These are phyloP conservation scores for Dolichopus griseipennis DNA, from an alignment of 2,888 invertebrate genomes.

Conservation along the genomic window DNA sequence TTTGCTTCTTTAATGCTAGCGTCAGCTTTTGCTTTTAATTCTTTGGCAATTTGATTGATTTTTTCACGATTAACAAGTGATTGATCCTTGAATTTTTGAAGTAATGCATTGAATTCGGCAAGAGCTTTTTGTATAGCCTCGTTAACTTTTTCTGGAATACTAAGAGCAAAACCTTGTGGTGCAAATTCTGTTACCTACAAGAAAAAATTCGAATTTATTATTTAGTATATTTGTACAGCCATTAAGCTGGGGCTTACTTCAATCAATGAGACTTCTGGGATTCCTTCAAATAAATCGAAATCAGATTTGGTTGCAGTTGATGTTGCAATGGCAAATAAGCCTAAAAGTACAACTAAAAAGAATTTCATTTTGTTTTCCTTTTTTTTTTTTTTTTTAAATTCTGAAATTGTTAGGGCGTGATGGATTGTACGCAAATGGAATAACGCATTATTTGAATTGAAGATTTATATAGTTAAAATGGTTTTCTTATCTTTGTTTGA, in stretches of 20 bases:
- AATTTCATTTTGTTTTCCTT: no score
- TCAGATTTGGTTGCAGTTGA: neutral
- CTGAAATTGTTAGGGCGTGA: no score
- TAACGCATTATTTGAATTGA: no score
- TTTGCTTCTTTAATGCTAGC: neutral
- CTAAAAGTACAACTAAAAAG: neutral
- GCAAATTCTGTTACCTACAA: neutral
- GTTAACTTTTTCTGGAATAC: neutral
- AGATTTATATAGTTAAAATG: no score
- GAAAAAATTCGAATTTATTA: neutral
- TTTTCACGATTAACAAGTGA: neutral
- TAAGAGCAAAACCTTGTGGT: neutral
- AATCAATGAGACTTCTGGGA: neutral
- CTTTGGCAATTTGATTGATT: neutral
- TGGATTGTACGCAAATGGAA: no score
- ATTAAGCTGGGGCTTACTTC: neutral
- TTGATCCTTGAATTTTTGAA: conserved; percentile 3
- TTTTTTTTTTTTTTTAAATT: no score
- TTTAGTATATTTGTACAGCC: no score
- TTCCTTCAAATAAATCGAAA: neutral
- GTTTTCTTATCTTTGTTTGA: no score
- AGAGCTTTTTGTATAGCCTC: neutral
- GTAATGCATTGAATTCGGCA: neutral
- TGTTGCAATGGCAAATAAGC: neutral
- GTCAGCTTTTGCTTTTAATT: neutral